A percentile compares a stretch with the other conserved stretches of the same genome.
phyloP scores from a whole-genome alignment of 92 coral and sea anemone genomes.

The Heliopora coerulea region DNA sequence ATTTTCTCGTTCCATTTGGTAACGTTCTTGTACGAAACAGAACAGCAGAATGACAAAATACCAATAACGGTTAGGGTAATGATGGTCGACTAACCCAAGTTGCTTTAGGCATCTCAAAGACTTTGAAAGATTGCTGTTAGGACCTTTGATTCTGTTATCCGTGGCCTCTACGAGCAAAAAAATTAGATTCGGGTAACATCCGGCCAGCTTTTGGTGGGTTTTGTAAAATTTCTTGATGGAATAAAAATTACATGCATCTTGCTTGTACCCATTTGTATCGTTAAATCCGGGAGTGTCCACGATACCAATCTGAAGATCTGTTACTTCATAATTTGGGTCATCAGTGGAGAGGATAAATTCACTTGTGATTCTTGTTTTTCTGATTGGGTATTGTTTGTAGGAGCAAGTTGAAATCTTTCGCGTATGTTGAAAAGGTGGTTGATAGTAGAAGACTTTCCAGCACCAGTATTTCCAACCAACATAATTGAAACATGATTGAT shows the following conservation, averaged over 20 bases:
- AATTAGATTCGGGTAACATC: constrained; percentile 13
- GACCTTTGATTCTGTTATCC: not conserved
- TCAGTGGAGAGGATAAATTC: constrained; percentile 6
- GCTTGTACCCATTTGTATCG: not conserved
- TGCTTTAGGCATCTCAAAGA: constrained; percentile 6
- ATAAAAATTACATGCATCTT: constrained; percentile 19
- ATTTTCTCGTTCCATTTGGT: constrained; percentile 10
- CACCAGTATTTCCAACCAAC: constrained; percentile 25
- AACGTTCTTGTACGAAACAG: constrained; percentile 6
- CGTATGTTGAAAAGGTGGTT: constrained; percentile 16
- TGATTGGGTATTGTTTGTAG: not conserved
- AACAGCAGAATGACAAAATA: constrained; percentile 18
- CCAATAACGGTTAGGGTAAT: not conserved
- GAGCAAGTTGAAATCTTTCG: not conserved
- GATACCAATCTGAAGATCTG: constrained; percentile 4
- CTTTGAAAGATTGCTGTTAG: constrained; percentile 1
- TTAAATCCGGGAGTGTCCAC: constrained; percentile 20
- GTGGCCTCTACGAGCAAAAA: constrained; percentile 9
- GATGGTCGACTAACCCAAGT: constrained; percentile 1
- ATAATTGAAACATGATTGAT: not conserved
- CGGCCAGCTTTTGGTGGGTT: constrained; percentile 11
- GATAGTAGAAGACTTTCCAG: constrained; percentile 19
- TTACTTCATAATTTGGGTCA: constrained; percentile 1
- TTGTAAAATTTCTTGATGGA: constrained; percentile 16
- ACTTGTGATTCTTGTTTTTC: constrained; percentile 1